These are phyloP conservation scores for Epiblema foenella DNA, from an alignment of 2,888 invertebrate species.

Conservation along the genomic window DNA sequence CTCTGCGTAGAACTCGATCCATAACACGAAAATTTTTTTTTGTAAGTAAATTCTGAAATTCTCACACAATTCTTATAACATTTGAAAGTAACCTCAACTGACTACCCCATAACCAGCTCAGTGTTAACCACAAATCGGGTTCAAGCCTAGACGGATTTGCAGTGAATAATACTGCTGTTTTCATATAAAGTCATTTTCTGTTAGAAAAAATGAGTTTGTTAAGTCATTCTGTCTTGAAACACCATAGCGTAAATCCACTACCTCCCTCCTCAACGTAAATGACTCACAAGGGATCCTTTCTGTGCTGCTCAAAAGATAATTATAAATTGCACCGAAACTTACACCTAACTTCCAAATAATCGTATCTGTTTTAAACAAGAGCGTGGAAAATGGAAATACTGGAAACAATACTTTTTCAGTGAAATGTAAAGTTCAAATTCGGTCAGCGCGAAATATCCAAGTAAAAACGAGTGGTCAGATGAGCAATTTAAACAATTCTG, in stretches of 20 bases:
- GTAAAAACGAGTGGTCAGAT: constrained; percentile 1
- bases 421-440: not conserved
- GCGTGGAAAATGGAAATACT: too few relatives aligned
- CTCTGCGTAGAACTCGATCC: too few relatives aligned
- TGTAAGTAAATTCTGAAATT: too few relatives aligned
- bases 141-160: constrained; percentile 11
- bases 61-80: not conserved
- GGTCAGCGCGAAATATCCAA: not conserved
- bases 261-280: constrained; percentile 11
- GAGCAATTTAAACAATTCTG: constrained; percentile 10
- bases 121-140: not conserved
- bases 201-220: not conserved
- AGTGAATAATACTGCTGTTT: constrained; percentile 1
- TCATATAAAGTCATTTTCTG: not conserved
- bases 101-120: not conserved
- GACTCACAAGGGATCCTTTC: constrained; percentile 23
- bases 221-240: not conserved
- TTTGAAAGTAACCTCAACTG: not conserved
- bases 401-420: not conserved
- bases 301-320: constrained; percentile 18
- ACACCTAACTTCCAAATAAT: not conserved
- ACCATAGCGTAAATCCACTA: constrained; percentile 3
- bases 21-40: too few relatives aligned
- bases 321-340: constrained; percentile 20
- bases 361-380: not conserved